Percentiles rank a stretch among this genome's conserved stretches.
These are phyloP conservation scores for Diarsia brunnea DNA, from an alignment of 2,888 invertebrate species.

Conservation along the genomic window DNA sequence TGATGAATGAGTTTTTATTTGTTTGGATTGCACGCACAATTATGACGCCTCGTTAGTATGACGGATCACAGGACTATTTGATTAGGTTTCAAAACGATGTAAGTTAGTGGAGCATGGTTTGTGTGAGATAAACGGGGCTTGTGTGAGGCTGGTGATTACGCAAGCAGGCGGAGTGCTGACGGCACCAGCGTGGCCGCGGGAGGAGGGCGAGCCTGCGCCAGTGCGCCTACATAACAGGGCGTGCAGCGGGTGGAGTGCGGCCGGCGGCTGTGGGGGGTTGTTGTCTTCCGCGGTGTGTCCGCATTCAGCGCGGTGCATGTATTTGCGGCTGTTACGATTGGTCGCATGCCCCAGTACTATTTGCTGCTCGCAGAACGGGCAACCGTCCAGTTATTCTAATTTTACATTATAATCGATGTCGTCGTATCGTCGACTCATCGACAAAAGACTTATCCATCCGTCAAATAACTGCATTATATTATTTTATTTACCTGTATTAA, in stretches of 20 bases:
- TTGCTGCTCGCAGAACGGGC: constrained; percentile 88
- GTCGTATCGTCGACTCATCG: constrained; percentile 86
- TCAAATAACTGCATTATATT: constrained; percentile 72
- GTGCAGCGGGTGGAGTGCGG: constrained; percentile 37
- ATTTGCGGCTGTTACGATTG: constrained; percentile 88
- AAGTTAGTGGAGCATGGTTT: constrained; percentile 34
- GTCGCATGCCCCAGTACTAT: constrained; percentile 91
- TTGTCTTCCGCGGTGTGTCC: constrained; percentile 81
- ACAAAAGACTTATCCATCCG: constrained; percentile 84
- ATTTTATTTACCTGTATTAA: constrained; percentile 16
- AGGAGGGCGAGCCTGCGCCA: constrained; percentile 42
- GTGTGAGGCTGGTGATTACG: constrained; percentile 51
- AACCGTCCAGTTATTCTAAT: constrained; percentile 91
- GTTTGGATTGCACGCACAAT: constrained; percentile 38
- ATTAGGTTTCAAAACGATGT: constrained; percentile 30
- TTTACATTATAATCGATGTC: constrained; percentile 90
- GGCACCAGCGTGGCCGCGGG: constrained; percentile 48
- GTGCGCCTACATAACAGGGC: constrained; percentile 41
- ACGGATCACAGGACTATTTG: constrained; percentile 38
- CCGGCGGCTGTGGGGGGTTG: constrained; percentile 71
- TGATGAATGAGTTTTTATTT: constrained; percentile 59
- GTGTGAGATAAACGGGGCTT: constrained; percentile 33
- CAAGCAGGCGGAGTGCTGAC: constrained; percentile 46
- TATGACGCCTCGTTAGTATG: constrained; percentile 47
- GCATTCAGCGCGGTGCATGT: constrained; percentile 83